Percentiles rank a stretch among this genome's conserved stretches.
Evolutionary conservation across 2,113 vertebrate genomes (phyloP).

Genomic region (Saguinus midas): DNA sequence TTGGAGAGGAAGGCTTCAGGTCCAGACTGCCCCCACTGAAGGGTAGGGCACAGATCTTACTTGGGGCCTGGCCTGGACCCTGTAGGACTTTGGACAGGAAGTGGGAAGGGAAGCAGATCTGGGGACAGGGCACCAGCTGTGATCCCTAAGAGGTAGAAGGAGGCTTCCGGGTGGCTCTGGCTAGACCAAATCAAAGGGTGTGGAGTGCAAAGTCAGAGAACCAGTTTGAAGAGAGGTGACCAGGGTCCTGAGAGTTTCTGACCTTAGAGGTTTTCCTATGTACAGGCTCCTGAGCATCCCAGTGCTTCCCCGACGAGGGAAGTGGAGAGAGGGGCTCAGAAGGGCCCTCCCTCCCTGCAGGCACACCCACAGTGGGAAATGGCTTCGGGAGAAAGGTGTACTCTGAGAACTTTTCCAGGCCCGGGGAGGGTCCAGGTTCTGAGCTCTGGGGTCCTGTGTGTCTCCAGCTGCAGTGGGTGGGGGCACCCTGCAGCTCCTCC

Average conservation of each 20-base stretch:
- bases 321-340: neutral
- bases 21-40: neutral
- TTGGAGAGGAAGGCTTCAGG: neutral
- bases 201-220: neutral
- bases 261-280: neutral
- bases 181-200: neutral
- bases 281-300: neutral
- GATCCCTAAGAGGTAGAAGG: neutral
- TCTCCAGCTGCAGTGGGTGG: neutral
- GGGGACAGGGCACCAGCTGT: neutral
- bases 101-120: neutral
- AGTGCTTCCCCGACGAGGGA: neutral
- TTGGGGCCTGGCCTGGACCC: neutral
- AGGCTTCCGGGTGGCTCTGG: neutral
- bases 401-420: neutral
- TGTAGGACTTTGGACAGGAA: neutral
- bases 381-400: neutral
- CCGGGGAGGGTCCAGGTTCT: neutral
- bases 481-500: neutral
- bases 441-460: neutral
- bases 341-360: neutral
- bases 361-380: neutral
- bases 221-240: neutral
- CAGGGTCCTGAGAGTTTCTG: neutral
- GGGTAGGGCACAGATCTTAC: neutral